Conservation (phyloP, 2,113 vertebrate species). For the Jaculus jaculus region DNA sequence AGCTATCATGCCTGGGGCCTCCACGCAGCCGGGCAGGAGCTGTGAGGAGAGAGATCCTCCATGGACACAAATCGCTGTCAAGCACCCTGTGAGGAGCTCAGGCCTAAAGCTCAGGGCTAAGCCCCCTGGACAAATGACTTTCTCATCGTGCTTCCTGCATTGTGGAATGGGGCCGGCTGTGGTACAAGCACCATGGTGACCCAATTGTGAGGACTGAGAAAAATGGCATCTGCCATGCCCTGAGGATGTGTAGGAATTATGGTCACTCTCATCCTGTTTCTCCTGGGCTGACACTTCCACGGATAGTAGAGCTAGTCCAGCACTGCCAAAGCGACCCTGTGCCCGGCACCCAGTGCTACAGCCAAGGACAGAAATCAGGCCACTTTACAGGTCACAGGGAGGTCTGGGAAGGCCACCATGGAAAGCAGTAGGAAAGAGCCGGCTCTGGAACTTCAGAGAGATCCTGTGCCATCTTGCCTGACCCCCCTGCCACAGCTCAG, state of each 20-base stretch:
- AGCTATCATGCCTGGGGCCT: not conserved
- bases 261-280: rapidly evolving
- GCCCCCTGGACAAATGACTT: not conserved
- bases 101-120: not conserved
- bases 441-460: conserved; percentile 65
- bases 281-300: not conserved
- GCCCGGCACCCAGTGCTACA: not conserved
- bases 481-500: conserved; percentile 80
- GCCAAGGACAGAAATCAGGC: not conserved
- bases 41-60: not conserved
- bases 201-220: not conserved
- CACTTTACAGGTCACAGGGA: not conserved
- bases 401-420: conserved; percentile 15
- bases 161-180: not conserved
- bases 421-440: conserved; percentile 78
- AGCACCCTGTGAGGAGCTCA: rapidly evolving
- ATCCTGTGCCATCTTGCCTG: conserved; percentile 86
- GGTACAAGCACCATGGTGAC: too few relatives aligned
- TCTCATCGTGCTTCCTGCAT: not conserved
- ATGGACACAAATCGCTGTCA: not conserved
- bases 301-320: not conserved
- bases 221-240: rapidly evolving
- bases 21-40: not conserved
- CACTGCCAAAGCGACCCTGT: not conserved
- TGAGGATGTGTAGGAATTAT: rapidly evolving